Evolutionary conservation across 2,888 invertebrate genomes (phyloP), one percentile per base, ranked within the genome.

Genomic region (Galerucella calmariensis): DNA sequence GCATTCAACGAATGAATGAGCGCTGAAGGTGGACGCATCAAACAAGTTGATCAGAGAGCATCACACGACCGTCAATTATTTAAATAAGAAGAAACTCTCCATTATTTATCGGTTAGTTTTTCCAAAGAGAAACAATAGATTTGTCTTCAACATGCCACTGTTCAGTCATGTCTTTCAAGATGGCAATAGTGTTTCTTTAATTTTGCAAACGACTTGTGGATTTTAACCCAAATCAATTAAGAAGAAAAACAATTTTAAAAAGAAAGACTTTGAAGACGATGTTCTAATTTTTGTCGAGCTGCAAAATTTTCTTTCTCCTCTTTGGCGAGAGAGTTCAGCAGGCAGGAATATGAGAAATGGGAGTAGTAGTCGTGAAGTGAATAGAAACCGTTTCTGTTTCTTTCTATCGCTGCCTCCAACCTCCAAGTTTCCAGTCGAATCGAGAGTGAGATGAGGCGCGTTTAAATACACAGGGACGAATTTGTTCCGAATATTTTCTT

Each of bases 111-210:
- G 84, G 82, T 84, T 81, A 81, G 84, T 81, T 84, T 81, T 77
- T 81, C 81, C 79, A 41, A 82, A 82, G 84, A 80, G 83, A 84
- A 86, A 86, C 86, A 87, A 87, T 87, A 87, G 86, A 87, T 87
- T 86, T 87, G 86, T 86, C 84, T 80, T 81, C 79, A 83, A 84
- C 84, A 84, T 83, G 84, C 82, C 83, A 83, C 77, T 80, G 82
- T 82, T 83, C 82, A 84, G 82, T 85, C 85, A 84, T 83, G 83
- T 78, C 74, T 66, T 16, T 73, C 61, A 69, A 71, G 44, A 69
- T 72, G 75, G 70, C 76, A 76, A 75, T 76, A 74, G 77, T 73
- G 75, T 76, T 73, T 74, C 75, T 70, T 74, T 67, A 67, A 46
- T 51, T 27, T 53, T 44, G 68, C 56, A 62, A 61, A 61, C 35